Evolutionary conservation across 2,797 vertebrate genomes (phyloP), one percentile per base, ranked within the genome.

Genomic region (Melanotaenia maccullochi): DNA sequence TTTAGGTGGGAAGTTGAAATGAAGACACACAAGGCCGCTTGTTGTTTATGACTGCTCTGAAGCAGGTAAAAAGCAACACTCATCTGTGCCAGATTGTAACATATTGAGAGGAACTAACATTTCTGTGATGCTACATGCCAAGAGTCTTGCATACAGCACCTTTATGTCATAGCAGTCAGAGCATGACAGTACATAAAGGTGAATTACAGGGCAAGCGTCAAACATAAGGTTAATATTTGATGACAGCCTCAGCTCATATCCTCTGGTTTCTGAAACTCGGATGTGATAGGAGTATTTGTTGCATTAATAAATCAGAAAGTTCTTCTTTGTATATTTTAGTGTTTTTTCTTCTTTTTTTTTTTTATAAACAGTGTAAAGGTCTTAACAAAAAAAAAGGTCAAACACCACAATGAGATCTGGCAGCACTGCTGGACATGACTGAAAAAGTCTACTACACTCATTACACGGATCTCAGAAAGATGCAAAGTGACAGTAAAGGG

Each of bases 201-300:
- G 20, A 49, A 11, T n/a, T 49, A 49, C 47, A 49, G 47, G 47
- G n/a, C 5, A n/a, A 49, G 47, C 9, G 8, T 49, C 20, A 49
- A 9, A 25, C 1, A 75, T 12, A 18, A 52, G 38, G 30, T 77
- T 66, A 71, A 82, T 74, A 79, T 81, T 81, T 81, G 12, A 80
- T 62, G 20, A 49, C n/a, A 9, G 47, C 47, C 22, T 49, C 20
- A 11, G 3, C 47, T 49, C 47, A 22, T 9, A 49, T 47, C 18
- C n/a, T 49, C n/a, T 49, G 47, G 47, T n/a, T 49, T 22, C 47
- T 22, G 47, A 8, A 49, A 11, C 47, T 22, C 47, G 11, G 47
- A 22, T 49, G 20, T 49, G 20, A 9, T 49, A 3, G 38, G 44
- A 61, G 61, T 47, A 42, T 62, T 56, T 82, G 35, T 42, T 70